Evolutionary conservation across 2,113 vertebrate genomes (phyloP).

Genomic region (Climacteris rufus): DNA sequence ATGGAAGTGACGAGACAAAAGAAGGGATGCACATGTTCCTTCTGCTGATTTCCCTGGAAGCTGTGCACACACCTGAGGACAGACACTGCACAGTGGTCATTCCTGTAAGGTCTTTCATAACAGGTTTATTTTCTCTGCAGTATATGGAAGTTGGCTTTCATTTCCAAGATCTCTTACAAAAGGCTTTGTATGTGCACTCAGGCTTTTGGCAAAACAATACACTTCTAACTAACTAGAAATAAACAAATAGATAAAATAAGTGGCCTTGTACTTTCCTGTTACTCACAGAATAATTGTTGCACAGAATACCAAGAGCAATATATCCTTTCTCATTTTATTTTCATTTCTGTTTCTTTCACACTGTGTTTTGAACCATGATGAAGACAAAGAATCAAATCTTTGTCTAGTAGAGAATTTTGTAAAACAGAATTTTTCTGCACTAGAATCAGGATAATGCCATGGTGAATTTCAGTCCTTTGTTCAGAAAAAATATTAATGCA

Average conservation of each 20-base stretch:
- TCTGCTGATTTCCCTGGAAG: not conserved
- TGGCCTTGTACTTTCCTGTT: not conserved
- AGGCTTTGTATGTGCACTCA: not conserved
- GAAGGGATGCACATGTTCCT: not conserved
- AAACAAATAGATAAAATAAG: constrained; percentile 15
- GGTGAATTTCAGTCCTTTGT: not conserved
- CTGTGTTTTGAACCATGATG: not conserved
- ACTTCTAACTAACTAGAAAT: not conserved
- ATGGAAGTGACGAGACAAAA: not conserved
- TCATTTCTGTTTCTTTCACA: not conserved
- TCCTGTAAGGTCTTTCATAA: not conserved
- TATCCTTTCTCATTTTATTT: not conserved
- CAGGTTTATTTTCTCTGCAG: not conserved
- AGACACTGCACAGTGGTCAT: not conserved
- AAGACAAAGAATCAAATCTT: not conserved
- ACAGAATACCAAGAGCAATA: not conserved
- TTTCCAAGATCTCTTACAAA: not conserved
- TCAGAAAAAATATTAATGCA: not conserved
- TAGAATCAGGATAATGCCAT: not conserved
- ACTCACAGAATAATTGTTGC: not conserved
- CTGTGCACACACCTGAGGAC: not conserved
- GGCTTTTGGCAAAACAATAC: not conserved
- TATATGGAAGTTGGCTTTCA: not conserved
- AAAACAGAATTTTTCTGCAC: not conserved
- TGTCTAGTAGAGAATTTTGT: not conserved